Base-by-base conservation (phyloP, 2,888 invertebrate genomes). In the Dryocosmus kuriphilus region DNA sequence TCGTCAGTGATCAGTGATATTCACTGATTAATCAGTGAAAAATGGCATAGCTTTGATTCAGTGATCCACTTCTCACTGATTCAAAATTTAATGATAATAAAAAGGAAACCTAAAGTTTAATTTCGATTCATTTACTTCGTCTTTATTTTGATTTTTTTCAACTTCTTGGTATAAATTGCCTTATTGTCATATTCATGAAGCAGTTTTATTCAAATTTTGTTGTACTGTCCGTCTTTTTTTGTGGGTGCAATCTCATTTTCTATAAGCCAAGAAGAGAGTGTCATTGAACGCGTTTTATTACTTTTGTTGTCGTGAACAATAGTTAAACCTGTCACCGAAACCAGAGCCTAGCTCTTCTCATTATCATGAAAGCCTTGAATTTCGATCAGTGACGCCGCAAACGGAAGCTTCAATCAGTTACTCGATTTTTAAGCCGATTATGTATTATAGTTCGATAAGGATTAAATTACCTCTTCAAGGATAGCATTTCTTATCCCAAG, bases 311-410 rank as follows among this genome's bases (percentile, higher is more conserved):
- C 22, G 32, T 22, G 14, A 14, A 63, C 35, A 63, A 63, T 63
- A 35, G 35, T 22, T 14, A 4, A 27, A 27, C 6, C 6, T 60
- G 14, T 55, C 22, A 60, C 60, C 60, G 1, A 60, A 27, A 60
- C 60, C 24, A n/a, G n/a, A n/a, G n/a, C 9, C 16, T 60, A 16
- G 22, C 27, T 60, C 60, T 60, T 60, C 27, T 60, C 16, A 27
- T 60, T 60, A 27, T 60, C 27, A 2, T 60, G 16, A 60, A 27
- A 60, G 24, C 60, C 27, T 60, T 27, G 60, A 60, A 60, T 60
- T 60, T 60, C 60, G 60, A 55, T 55, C n/a, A 55, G 51, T 55
- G 51, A 55, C 51, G 51, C 51, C 19, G 51, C 22, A 55, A 41
- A 55, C 51, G 51, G 51, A 55, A 55, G 51, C 51, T 55, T 55